Conservation (phyloP, 2,113 vertebrate species). For the Calypte anna region DNA sequence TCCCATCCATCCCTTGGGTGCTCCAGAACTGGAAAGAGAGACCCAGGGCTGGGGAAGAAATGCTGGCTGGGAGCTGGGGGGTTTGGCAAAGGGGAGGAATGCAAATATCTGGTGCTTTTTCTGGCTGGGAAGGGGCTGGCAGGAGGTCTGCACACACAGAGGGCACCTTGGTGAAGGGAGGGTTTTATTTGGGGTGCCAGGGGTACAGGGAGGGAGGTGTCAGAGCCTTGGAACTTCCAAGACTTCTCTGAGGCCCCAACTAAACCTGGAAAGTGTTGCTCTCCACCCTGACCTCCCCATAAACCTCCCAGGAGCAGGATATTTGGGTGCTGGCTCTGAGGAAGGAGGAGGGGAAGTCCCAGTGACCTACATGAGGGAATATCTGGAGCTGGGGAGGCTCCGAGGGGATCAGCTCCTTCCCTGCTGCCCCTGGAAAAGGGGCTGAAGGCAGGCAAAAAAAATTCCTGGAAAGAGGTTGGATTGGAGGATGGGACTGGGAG, state of each 20-base stretch:
- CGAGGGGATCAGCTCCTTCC: not conserved
- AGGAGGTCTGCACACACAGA: too few relatives aligned
- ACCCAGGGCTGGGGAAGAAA: too few relatives aligned
- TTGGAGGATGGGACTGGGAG: not conserved
- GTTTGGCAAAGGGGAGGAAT: too few relatives aligned
- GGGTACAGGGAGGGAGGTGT: too few relatives aligned
- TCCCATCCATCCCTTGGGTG: fast-evolving
- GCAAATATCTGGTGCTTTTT: too few relatives aligned
- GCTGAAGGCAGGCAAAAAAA: not conserved
- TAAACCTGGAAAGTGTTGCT: too few relatives aligned
- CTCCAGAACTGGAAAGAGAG: not conserved
- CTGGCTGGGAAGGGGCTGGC: too few relatives aligned
- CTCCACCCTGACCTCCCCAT: not conserved
- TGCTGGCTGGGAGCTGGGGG: too few relatives aligned
- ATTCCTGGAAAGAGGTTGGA: slow-evolving; percentile 36
- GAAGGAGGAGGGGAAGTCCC: not conserved
- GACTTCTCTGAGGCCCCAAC: too few relatives aligned
- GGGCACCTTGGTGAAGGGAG: too few relatives aligned
- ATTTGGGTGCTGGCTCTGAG: not conserved
- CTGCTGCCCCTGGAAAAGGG: not conserved
- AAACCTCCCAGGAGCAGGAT: not conserved
- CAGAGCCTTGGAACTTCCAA: too few relatives aligned
- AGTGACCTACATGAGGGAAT: slow-evolving; percentile 35
- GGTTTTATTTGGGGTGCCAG: too few relatives aligned
- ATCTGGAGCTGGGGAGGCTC: not conserved